These are phyloP conservation scores for Aspidiotus rigidus DNA, from an alignment of 2,888 invertebrate genomes.

Conservation along the genomic window DNA sequence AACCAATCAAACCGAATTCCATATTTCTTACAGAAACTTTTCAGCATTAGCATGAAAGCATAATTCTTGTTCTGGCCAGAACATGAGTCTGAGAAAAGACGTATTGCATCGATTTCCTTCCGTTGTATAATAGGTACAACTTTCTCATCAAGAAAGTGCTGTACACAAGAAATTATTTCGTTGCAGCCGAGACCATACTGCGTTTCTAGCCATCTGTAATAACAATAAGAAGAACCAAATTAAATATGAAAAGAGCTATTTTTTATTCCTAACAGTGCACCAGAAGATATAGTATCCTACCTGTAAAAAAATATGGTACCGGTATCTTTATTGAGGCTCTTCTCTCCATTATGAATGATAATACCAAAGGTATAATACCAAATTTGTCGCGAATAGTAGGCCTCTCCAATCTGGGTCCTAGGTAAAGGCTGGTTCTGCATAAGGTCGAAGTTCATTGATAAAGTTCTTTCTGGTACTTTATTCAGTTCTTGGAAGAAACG, in stretches of 20 bases:
- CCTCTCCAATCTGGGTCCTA: background rate
- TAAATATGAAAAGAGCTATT: background rate
- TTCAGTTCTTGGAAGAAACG: constrained; percentile 1
- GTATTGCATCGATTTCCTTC: background rate
- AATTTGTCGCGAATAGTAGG: constrained; percentile 7
- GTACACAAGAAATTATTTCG: constrained; percentile 3
- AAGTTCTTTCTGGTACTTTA: background rate
- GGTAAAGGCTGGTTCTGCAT: constrained; percentile 6
- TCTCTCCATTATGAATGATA: constrained; percentile 5
- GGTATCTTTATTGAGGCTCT: background rate
- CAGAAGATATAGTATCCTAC: background rate
- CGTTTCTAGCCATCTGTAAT: constrained; percentile 6
- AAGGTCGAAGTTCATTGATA: background rate
- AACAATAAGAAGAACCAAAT: background rate
- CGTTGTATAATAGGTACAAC: background rate
- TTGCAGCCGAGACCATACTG: constrained; percentile 1
- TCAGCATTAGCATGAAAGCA: background rate
- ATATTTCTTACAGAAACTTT: background rate
- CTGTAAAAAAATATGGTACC: constrained; percentile 10
- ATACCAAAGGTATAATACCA: constrained; percentile 11
- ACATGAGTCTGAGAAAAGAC: constrained; percentile 2
- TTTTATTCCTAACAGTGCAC: background rate
- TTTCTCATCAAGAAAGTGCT: background rate
- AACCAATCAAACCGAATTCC: background rate
- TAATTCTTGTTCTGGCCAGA: constrained; percentile 9